Conservation (phyloP, 2,113 vertebrate species). For the Azemiops feae region DNA sequence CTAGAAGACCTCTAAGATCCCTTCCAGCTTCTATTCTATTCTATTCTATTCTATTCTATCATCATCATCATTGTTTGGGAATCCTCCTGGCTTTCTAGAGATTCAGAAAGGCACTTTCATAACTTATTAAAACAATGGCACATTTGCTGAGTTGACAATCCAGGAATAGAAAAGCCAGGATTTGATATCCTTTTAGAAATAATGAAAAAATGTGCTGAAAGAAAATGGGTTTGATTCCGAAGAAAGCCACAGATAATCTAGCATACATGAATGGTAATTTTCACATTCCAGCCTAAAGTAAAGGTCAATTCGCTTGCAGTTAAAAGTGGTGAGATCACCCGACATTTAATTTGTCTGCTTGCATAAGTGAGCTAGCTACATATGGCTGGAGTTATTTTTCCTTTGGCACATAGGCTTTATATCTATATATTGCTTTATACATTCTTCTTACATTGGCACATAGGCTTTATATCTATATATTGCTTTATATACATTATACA, state of each 20-base stretch:
- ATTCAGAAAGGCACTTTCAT: not conserved
- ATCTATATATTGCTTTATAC: not conserved
- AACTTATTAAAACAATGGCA: not conserved
- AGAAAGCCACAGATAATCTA: not conserved
- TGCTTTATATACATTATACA: not conserved
- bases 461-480: not conserved
- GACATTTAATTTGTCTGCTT: not conserved
- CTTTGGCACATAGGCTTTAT: not conserved
- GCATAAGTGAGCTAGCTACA: not conserved
- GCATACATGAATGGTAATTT: not conserved
- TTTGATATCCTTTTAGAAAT: not conserved
- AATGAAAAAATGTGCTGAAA: not conserved
- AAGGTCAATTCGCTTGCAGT: slow-evolving; percentile 10
- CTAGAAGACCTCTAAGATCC: no score
- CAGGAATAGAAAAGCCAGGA: not conserved
- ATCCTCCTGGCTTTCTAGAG: not conserved
- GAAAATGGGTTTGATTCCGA: not conserved
- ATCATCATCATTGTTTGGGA: not conserved
- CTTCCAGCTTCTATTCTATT: no score
- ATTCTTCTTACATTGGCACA: not conserved
- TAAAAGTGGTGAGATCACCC: not conserved
- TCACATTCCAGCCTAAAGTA: not conserved
- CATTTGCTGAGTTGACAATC: not conserved
- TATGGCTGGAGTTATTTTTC: not conserved
- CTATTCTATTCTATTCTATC: no score